Evolutionary conservation across 2,113 vertebrate species (phyloP).

Genomic region (Leiothrix lutea): DNA sequence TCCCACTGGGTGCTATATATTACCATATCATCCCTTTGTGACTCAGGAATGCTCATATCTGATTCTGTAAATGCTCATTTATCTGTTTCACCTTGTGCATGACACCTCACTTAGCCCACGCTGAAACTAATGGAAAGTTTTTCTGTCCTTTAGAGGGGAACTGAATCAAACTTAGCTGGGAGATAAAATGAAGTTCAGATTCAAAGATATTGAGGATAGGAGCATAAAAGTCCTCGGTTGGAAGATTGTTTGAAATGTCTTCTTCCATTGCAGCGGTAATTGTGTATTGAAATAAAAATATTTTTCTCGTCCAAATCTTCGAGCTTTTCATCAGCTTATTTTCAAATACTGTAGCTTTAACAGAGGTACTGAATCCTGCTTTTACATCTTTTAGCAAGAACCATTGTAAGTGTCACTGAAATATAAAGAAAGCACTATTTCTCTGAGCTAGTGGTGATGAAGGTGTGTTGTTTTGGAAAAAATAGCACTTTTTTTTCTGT

Average conservation of each 20-base stretch:
- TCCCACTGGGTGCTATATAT: not conserved
- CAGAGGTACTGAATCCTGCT: not conserved
- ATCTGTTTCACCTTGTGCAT: not conserved
- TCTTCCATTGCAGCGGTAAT: not conserved
- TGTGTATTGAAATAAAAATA: not conserved
- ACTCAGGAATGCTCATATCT: not conserved
- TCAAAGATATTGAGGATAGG: not conserved
- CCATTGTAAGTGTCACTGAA: not conserved
- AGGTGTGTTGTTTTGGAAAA: not conserved
- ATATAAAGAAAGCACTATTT: not conserved
- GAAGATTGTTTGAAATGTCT: not conserved
- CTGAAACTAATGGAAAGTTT: not conserved
- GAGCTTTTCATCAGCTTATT: not conserved
- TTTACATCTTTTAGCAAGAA: not conserved
- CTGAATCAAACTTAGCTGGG: not conserved
- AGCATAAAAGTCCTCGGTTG: not conserved
- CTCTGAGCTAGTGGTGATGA: not conserved
- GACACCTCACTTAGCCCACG: not conserved
- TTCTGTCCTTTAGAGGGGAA: not conserved
- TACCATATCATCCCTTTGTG: not conserved
- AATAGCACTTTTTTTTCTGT: not conserved
- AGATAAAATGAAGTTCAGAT: not conserved
- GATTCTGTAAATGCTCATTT: not conserved
- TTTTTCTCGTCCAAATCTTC: not conserved
- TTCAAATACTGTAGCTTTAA: not conserved